Percentiles rank a stretch among this genome's conserved stretches.
Evolutionary conservation across 2,888 invertebrate species (phyloP).

Genomic region (Bibio marci): DNA sequence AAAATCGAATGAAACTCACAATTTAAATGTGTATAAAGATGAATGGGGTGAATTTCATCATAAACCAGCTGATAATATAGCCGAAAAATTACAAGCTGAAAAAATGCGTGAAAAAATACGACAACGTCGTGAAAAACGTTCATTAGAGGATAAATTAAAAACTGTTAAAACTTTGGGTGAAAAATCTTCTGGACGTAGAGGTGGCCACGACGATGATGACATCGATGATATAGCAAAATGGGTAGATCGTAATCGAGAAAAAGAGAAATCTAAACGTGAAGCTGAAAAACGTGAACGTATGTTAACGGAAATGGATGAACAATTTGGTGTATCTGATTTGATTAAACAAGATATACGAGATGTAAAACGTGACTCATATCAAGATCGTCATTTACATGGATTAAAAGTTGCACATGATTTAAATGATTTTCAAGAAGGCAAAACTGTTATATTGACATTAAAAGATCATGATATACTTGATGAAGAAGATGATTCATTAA

Average conservation of each 20-base stretch:
- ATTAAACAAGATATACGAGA: constrained; percentile 60
- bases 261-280: constrained; percentile 61
- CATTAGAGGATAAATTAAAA: constrained; percentile 43
- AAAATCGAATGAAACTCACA: constrained; percentile 15
- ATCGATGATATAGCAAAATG: constrained; percentile 60
- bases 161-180: constrained; percentile 33
- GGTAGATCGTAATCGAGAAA: constrained; percentile 64
- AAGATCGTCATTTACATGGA: constrained; percentile 55
- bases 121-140: constrained; percentile 54
- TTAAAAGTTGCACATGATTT: constrained; percentile 74
- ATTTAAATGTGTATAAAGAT: constrained; percentile 54
- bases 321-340: constrained; percentile 75
- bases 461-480: constrained; percentile 85
- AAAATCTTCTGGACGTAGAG: no score
- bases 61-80: constrained; percentile 62
- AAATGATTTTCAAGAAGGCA: constrained; percentile 54
- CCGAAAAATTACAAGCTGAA: constrained; percentile 56
- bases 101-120: constrained; percentile 62
- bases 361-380: constrained; percentile 41
- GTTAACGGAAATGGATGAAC: constrained; percentile 87
- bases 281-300: constrained; percentile 80
- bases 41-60: constrained; percentile 70
- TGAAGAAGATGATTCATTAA: constrained; percentile 71
- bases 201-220: constrained; percentile 61
- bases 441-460: constrained; percentile 74